These are phyloP conservation scores for Subanguina moxae DNA, from an alignment of 1,140 invertebrate genomes.

Conservation along the genomic window DNA sequence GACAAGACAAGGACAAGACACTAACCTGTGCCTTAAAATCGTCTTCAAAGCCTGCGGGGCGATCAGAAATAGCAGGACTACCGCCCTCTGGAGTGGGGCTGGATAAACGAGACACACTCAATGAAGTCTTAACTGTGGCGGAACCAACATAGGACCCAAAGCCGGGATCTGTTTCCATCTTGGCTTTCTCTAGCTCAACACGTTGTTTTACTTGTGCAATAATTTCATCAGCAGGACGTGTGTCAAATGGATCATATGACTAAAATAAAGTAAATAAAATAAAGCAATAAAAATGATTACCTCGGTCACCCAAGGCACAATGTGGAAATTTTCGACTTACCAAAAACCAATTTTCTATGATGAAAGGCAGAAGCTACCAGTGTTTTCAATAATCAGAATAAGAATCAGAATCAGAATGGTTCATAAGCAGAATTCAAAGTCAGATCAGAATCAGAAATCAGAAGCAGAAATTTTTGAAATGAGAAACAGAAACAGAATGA, in stretches of 20 bases:
- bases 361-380: too few species aligned
- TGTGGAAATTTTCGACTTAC: too few species aligned
- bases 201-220: slow-evolving; percentile 54
- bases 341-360: too few species aligned
- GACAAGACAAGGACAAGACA: neutral
- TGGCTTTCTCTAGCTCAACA: slow-evolving; percentile 40
- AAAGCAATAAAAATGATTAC: neutral
- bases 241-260: slow-evolving; percentile 55
- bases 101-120: slow-evolving; percentile 31
- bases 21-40: slow-evolving; percentile 50
- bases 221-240: slow-evolving; percentile 50
- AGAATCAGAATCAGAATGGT: too few species aligned
- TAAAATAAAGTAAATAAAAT: slow-evolving; percentile 8
- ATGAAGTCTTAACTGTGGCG: neutral
- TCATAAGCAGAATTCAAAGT: too few species aligned
- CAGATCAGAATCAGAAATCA: too few species aligned
- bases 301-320: neutral
- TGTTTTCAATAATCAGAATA: too few species aligned
- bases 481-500: too few species aligned
- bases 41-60: slow-evolving; percentile 56
- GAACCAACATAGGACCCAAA: neutral
- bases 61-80: slow-evolving; percentile 35
- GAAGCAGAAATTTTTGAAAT: too few species aligned
- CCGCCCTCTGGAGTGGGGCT: slow-evolving; percentile 58
- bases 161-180: slow-evolving; percentile 13